Conservation (phyloP, 2,113 vertebrate genomes). For the Plestiodon gilberti region DNA sequence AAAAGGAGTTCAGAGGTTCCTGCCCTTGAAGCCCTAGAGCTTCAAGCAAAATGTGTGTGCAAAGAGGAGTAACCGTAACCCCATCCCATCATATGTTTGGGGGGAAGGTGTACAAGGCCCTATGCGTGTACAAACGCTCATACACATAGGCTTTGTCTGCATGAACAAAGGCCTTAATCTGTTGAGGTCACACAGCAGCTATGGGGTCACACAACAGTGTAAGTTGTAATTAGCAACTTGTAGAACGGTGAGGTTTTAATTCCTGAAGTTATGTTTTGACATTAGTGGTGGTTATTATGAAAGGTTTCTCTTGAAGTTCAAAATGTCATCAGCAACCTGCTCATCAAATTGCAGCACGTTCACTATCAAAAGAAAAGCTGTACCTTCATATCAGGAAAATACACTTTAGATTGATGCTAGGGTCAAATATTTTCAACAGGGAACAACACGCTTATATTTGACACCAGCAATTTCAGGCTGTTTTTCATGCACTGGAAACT, state of each 20-base stretch:
- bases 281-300: neutral
- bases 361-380: neutral
- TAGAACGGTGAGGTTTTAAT: neutral
- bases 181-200: neutral
- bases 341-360: neutral
- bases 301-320: neutral
- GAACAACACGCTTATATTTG: neutral
- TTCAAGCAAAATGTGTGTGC: too few relatives aligned
- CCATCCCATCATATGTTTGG: too few relatives aligned
- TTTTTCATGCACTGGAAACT: constrained; percentile 1
- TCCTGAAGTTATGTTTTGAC: neutral
- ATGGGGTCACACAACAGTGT: neutral
- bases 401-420: neutral
- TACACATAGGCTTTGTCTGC: too few relatives aligned
- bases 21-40: neutral
- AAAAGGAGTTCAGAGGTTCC: neutral
- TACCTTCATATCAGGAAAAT: too few relatives aligned
- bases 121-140: too few relatives aligned
- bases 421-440: neutral
- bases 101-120: too few relatives aligned
- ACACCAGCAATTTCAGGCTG: neutral
- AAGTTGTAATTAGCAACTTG: neutral
- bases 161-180: too few relatives aligned
- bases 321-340: neutral
- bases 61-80: too few relatives aligned